A percentile compares a stretch with the other conserved stretches of the same genome.
Evolutionary conservation across 2,113 vertebrate species (phyloP).

Genomic region (Aix galericulata): DNA sequence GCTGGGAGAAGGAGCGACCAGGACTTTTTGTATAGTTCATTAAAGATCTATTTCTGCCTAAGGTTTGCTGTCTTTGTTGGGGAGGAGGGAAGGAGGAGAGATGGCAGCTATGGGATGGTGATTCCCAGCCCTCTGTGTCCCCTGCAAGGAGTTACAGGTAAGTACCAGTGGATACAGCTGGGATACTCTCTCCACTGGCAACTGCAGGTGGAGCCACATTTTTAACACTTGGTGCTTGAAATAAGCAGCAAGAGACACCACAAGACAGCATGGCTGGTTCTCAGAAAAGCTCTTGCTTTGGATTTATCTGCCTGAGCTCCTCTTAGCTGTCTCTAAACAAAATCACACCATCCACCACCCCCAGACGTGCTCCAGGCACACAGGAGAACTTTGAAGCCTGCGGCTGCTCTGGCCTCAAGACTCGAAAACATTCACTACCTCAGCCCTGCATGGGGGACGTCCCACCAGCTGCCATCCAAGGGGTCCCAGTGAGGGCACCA

Average conservation of each 20-base stretch:
- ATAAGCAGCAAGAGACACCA: fast-evolving
- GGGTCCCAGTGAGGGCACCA: no score
- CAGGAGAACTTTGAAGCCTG: background rate
- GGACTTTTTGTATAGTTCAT: constrained; percentile 57
- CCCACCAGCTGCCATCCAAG: background rate
- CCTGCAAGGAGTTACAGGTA: background rate
- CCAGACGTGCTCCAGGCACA: fast-evolving
- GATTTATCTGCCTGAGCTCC: background rate
- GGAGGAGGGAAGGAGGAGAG: background rate
- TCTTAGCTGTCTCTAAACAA: background rate
- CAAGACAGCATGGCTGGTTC: background rate
- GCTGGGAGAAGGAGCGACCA: background rate
- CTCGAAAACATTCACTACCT: background rate
- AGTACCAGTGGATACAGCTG: background rate
- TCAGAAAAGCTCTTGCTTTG: background rate
- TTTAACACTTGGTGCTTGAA: background rate
- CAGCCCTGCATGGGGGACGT: background rate
- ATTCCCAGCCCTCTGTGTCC: background rate
- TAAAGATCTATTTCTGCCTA: constrained; percentile 69
- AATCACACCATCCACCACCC: no score
- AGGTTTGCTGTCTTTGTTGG: background rate
- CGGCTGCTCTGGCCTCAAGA: background rate
- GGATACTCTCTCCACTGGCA: background rate
- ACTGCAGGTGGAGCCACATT: background rate
- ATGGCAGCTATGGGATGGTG: background rate